phyloP scores from a whole-genome alignment of 2,888 invertebrate genomes.

The Theretra japonica region DNA sequence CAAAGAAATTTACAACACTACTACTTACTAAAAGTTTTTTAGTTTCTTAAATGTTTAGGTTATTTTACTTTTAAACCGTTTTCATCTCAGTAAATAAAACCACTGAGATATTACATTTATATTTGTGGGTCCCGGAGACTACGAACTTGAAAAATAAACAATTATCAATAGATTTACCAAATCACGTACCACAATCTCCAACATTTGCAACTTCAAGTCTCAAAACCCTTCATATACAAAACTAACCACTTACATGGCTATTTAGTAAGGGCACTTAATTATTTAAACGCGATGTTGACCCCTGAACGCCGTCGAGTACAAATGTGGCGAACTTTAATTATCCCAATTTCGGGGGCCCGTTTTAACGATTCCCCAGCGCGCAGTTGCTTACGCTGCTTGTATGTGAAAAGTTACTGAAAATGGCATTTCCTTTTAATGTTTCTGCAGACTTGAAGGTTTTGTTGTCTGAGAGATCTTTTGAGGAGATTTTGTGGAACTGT shows the following conservation, averaged over 20 bases:
- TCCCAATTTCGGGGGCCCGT: slow-evolving; percentile 29
- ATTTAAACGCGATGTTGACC: slow-evolving; percentile 37
- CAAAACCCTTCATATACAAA: slow-evolving; percentile 36
- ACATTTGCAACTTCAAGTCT: slow-evolving; percentile 6
- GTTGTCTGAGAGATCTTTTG: slow-evolving; percentile 1
- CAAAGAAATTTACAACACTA: no score
- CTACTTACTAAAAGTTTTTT: no score
- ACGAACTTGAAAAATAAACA: neutral
- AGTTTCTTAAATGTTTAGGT: no score
- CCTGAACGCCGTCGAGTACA: slow-evolving; percentile 28
- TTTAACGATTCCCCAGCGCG: slow-evolving; percentile 32
- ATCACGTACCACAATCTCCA: neutral
- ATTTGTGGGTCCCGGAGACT: no score
- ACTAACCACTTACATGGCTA: slow-evolving; percentile 47
- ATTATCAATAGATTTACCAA: neutral
- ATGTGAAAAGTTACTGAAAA: slow-evolving; percentile 23
- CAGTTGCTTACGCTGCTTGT: slow-evolving; percentile 22
- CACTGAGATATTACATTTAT: no score
- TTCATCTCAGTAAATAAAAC: no score
- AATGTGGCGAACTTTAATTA: slow-evolving; percentile 32
- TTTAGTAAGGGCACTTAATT: slow-evolving; percentile 41
- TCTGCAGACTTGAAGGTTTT: slow-evolving; percentile 20
- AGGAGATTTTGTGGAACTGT: slow-evolving; percentile 4
- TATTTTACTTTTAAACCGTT: no score
- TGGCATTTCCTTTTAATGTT: slow-evolving; percentile 25